Evolutionary conservation across 1,140 invertebrate genomes (phyloP).

Genomic region (Drosophila ercepeae): DNA sequence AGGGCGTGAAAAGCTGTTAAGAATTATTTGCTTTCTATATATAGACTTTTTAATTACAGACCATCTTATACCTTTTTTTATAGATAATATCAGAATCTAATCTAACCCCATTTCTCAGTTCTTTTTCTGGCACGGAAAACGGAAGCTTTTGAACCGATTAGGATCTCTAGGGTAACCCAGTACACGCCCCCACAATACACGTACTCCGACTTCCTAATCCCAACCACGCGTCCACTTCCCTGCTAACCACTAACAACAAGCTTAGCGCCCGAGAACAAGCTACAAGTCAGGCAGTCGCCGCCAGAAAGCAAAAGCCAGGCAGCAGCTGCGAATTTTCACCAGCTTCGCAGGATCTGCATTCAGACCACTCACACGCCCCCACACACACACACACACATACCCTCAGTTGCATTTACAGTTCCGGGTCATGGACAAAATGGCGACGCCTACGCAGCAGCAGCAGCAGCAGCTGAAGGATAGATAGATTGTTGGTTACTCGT

Average conservation of each 20-base stretch:
- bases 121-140: not conserved
- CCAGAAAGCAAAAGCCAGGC: slow-evolving; percentile 14
- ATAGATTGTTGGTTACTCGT: slow-evolving; percentile 15
- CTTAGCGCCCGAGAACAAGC: slow-evolving; percentile 70
- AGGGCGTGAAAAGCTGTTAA: not conserved
- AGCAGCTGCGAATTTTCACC: slow-evolving; percentile 42
- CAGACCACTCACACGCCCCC: slow-evolving; percentile 13
- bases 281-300: slow-evolving; percentile 67
- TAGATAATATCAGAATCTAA: not conserved
- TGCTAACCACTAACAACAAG: slow-evolving; percentile 54
- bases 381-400: not conserved
- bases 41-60: no score
- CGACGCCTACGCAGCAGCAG: slow-evolving; percentile 71
- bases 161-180: slow-evolving; percentile 24
- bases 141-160: slow-evolving; percentile 21
- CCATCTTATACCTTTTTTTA: no score
- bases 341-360: slow-evolving; percentile 47
- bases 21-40: no score
- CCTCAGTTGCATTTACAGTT: slow-evolving; percentile 50
- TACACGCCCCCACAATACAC: not conserved
- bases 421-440: slow-evolving; percentile 64
- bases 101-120: not conserved
- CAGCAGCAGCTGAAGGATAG: slow-evolving; percentile 17
- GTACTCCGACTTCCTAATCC: not conserved
- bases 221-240: not conserved